Evolutionary conservation across 2,797 vertebrate genomes (phyloP), one percentile per base, ranked within the genome.

Genomic region (Lophius americanus): DNA sequence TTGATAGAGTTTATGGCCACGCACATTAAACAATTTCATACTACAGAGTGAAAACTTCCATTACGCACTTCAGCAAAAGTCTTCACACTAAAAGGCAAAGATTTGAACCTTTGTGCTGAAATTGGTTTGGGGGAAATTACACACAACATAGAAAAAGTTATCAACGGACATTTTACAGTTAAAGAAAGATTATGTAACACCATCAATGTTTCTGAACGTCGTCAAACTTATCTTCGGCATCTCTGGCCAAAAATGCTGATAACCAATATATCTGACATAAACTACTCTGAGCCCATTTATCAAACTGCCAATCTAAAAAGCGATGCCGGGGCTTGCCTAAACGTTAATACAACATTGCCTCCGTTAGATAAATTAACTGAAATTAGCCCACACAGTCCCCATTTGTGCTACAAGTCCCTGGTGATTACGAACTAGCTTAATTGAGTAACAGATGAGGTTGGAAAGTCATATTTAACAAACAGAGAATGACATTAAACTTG

Each of bases 401-500:
- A 9, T 51, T 50, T 32, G 9, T 50, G 3, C 11, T 33, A 7
- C 6, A 9, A 4, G 70, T 55, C 49, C n/a, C 64, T 41, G 43
- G 55, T 56, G 60, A 77, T 68, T 37, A 51, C 3, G 12, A 14
- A n/a, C 60, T 39, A n/a, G 33, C 48, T 86, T 91, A 88, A 90
- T 90, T 89, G 88, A 82, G 82, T 80, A 51, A 65, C 51, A 13
- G 54, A 38, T 56, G 35, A 35, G 68, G 77, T 68, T 35, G 4
- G 11, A 73, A 56, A 23, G 56, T 63, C 48, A 48, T 60, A 74
- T 67, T 83, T 78, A 87, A 87, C 73, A 62, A 42, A 44, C 41
- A 41, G 13, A 68, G 51, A 51, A 61, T 41, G 38, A 81, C 81
- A 84, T 72, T 13, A 72, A 82, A 48, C 63, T 61, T 66, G 59